Conservation (phyloP, 2,113 vertebrate genomes). For the Cynocephalus volans region DNA sequence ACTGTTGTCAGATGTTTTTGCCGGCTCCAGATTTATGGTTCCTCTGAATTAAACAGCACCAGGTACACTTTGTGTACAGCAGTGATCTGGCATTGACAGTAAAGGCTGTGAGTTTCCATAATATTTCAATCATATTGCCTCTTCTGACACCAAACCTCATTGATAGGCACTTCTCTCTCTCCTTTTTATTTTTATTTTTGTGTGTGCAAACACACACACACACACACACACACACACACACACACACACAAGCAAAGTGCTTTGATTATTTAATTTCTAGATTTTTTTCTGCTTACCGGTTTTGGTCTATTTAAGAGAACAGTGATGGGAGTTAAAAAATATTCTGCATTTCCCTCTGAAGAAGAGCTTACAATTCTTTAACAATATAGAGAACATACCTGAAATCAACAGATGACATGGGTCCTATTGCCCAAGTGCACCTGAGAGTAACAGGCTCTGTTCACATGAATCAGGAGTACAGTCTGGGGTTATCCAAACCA, state of each 20-base stretch:
- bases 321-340: neutral
- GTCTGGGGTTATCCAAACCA: neutral
- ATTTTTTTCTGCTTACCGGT: neutral
- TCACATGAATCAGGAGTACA: neutral
- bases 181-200: neutral
- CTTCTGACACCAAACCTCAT: neutral
- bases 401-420: no score
- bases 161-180: neutral
- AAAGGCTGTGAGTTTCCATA: constrained; percentile 10
- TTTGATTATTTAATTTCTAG: neutral
- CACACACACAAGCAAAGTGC: neutral
- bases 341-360: neutral
- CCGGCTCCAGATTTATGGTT: constrained; percentile 65
- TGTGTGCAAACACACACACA: no score
- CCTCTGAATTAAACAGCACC: constrained; percentile 71
- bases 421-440: fast-evolving
- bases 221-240: no score
- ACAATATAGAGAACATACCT: neutral
- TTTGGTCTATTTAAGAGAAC: neutral
- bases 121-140: constrained; percentile 1
- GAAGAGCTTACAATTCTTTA: neutral
- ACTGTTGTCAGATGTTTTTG: constrained; percentile 79
- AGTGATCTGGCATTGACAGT: neutral
- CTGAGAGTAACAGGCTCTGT: neutral
- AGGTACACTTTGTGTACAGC: constrained; percentile 21